Base-by-base conservation (phyloP, 2,113 vertebrate genomes). In the Pseudolaguvia tuberculata region DNA sequence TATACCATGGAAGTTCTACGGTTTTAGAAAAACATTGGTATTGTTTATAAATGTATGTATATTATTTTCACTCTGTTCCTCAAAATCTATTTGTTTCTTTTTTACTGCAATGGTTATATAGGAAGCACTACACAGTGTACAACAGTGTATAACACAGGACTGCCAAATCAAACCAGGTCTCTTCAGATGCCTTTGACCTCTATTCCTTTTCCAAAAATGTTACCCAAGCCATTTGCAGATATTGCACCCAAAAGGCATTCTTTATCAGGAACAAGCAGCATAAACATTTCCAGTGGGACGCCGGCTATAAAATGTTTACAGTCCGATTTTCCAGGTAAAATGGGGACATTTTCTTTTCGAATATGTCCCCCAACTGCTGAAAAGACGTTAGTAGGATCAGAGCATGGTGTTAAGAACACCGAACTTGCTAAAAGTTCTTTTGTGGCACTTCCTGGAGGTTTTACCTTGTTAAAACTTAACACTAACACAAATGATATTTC, bases 361-460 rank as follows among this genome's bases (percentile, higher is more conserved):
- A 94, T 97, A 82, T 92, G 89, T 75, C 90, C 94, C 69, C 81
- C 91, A 53, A 83, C 88, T 12, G 77, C 83, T 58, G 86, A 85
- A 79, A 85, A 13, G 0, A 74, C 56, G 52, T 0, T 47, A 2
- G 7, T 48, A 35, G 56, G 29, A 14, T 61, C 51, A 8, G 51
- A 52, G 2, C 65, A 65, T 8, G 23, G 10, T 18, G 63, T 21
- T 73, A 81, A 55, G 9, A 78, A 86, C 9, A 78, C 79, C 72
- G 70, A 79, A 45, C 76, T 88, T n/a, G 62, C 82, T 83, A 82
- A 79, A 74, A 29, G 82, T 4, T 47, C 86, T 81, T 73, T 85
- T 66, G 69, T 95, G 61, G 57, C 88, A 74, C 87, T 97, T 29
- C 94, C 94, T 0, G 92, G 93, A n/a, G 93, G 92, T 73, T 94